phyloP scores from a whole-genome alignment of 30 jellyfish, hydroid and myxozoan genomes.

The Nemopilema nomurai region DNA sequence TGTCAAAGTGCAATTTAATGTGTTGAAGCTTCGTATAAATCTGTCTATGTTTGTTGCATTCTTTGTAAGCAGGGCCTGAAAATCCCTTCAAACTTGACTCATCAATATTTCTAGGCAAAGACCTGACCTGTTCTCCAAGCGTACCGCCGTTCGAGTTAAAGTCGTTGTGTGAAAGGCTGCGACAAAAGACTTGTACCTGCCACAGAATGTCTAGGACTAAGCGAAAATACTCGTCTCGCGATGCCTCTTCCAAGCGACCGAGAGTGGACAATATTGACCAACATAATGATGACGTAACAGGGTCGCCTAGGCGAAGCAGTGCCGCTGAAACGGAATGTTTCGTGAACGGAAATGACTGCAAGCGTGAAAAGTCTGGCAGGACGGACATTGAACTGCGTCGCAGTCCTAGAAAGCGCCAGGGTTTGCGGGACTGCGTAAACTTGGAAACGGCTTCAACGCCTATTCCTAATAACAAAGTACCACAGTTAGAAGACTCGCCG shows the following conservation, averaged over 20 bases:
- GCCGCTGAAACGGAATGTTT: too few relatives aligned
- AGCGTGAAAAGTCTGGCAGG: not conserved
- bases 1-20: too few relatives aligned
- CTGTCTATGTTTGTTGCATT: too few relatives aligned
- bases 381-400: not conserved
- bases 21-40: too few relatives aligned
- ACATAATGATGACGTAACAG: not conserved
- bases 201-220: slow-evolving; percentile 30
- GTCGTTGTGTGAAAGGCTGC: slow-evolving; percentile 68
- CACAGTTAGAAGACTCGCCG: not conserved
- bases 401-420: slow-evolving; percentile 16
- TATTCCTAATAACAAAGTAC: not conserved
- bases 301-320: not conserved
- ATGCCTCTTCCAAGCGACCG: slow-evolving; percentile 39
- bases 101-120: slow-evolving; percentile 83
- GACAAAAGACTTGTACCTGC: slow-evolving; percentile 63
- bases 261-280: slow-evolving; percentile 22
- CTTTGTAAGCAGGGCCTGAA: too few relatives aligned
- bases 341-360: not conserved
- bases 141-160: slow-evolving; percentile 45
- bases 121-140: slow-evolving; percentile 65
- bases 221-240: slow-evolving; percentile 39
- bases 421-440: not conserved
- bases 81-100: too few relatives aligned
- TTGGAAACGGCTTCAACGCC: not conserved